These are phyloP conservation scores for Orthosia cruda DNA, from an alignment of 2,888 invertebrate genomes.

Conservation along the genomic window DNA sequence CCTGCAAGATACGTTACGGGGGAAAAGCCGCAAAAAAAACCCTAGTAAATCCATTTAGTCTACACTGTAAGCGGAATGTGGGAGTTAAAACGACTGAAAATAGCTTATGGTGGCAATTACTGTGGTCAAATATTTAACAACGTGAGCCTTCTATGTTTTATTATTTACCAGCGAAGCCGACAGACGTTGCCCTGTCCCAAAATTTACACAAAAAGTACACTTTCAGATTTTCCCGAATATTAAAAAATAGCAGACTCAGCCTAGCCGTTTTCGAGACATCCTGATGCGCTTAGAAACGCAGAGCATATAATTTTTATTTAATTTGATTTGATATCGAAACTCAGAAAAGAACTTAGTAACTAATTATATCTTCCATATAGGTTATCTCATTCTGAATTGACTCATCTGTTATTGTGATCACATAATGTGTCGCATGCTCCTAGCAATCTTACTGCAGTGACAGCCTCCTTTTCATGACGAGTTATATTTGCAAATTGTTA, in stretches of 20 bases:
- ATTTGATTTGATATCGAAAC: neutral
- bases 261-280: no score
- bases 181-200: neutral
- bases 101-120: neutral
- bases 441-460: slow-evolving; percentile 3
- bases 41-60: no score
- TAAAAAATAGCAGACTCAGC: neutral
- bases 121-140: neutral
- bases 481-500: slow-evolving; percentile 25
- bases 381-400: neutral
- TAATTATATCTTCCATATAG: neutral
- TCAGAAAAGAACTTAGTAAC: neutral
- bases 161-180: neutral
- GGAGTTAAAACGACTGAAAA: neutral
- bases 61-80: no score
- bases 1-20: no score
- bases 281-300: neutral
- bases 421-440: neutral
- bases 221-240: no score
- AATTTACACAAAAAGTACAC: neutral
- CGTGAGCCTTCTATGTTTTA: neutral
- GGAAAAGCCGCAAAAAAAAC: no score
- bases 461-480: slow-evolving; percentile 5
- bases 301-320: neutral
- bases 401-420: neutral